Base-by-base conservation (phyloP, 1,140 invertebrate species). In the Mamestra configurata region DNA sequence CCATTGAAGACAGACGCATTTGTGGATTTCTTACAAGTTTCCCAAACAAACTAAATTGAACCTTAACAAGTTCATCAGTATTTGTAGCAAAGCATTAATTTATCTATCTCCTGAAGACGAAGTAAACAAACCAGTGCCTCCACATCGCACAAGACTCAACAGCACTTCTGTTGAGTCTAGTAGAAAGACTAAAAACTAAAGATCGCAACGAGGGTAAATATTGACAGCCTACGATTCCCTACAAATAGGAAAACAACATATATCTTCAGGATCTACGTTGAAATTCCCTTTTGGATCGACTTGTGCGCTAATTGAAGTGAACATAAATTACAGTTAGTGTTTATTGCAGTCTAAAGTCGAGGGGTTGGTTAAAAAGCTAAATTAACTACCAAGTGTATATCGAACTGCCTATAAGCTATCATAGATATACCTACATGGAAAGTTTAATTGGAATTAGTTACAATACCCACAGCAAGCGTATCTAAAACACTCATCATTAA, bases 181-280 rank as follows among this genome's bases (percentile, higher is more conserved):
- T 13, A 40, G 37, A 40, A 15, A 15, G 11, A 46, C 43, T 57
- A 20, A 27, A 64, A 40, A 64, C 59, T 64, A 64, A 64, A 64
- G 35, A 64, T 64, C 31, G n/a, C 59, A 37, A 10, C 35, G 59
- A 10, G 59, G n/a, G 18, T 20, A 40, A 66, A 66, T 40, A 66
- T 66, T 66, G 61, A 64, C 61, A 22, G 18, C 61, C 31, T 40
- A 13, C 35, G 18, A 20, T 20, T 66, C 13, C 57, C 27, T 61
- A 40, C 35, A 66, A 66, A 37, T 13, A 66, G 8, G 31, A 37
- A 37, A 64, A 64, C 35, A 64, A 37, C 18, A 22, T 61, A 61
- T n/a, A 5, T 37, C 15, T 18, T 10, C 13, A 64, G n/a, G 13
- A 15, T 59, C 22, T 15, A 61, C 10, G 8, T 8, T 40, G 13